These are phyloP conservation scores for Zelleria hepariella DNA, from an alignment of 2,888 invertebrate species.

Conservation along the genomic window DNA sequence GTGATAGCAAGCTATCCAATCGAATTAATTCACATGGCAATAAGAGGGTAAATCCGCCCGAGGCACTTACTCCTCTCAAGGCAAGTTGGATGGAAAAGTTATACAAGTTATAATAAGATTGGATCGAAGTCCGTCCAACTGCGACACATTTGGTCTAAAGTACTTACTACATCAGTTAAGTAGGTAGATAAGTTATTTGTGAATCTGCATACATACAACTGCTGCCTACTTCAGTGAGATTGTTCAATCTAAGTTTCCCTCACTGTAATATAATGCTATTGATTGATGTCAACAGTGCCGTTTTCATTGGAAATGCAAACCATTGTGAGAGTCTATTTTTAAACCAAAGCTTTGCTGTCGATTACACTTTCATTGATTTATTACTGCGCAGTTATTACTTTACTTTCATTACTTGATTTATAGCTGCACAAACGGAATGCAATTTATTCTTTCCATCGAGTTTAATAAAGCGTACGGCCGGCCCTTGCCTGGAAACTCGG, in stretches of 20 bases:
- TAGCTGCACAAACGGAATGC: background rate
- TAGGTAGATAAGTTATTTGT: background rate
- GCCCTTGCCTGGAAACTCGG: background rate
- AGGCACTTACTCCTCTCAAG: constrained; percentile 22
- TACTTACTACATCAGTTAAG: background rate
- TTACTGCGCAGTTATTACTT: background rate
- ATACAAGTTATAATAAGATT: constrained; percentile 35
- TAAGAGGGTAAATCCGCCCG: constrained; percentile 22
- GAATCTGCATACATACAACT: too few relatives aligned
- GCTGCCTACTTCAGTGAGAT: background rate
- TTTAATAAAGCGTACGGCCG: background rate
- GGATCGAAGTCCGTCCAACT: constrained; percentile 20
- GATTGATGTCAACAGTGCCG: constrained; percentile 26
- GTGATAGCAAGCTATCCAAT: constrained; percentile 9
- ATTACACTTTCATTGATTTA: constrained; percentile 5
- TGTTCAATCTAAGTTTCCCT: constrained; percentile 8
- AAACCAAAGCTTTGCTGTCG: background rate
- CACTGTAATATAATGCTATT: constrained; percentile 22
- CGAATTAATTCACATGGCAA: constrained; percentile 22
- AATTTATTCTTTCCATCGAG: background rate
- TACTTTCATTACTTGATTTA: background rate
- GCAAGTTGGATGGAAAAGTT: constrained; percentile 25
- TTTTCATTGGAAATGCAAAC: constrained; percentile 29
- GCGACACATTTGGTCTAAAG: background rate
- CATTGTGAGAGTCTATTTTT: constrained; percentile 12